These are phyloP conservation scores for Pandemis cinnamomeana DNA, from an alignment of 2,888 invertebrate species.

Conservation along the genomic window DNA sequence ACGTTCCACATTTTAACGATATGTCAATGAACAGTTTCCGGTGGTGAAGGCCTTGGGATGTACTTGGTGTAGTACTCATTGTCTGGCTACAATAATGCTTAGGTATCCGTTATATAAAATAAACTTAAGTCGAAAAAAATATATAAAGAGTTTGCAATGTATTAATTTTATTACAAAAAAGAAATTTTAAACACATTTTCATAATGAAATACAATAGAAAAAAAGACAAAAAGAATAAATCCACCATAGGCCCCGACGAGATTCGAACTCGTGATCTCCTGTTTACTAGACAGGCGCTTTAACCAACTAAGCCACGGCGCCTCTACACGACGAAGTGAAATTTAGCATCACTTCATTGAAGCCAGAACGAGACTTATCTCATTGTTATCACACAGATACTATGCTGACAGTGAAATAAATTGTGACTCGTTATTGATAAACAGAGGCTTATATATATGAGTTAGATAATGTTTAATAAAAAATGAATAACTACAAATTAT, in stretches of 20 bases:
- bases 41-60: background rate
- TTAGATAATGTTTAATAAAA: too few relatives aligned
- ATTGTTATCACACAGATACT: background rate
- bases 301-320: conserved; percentile 91
- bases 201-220: background rate
- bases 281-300: conserved; percentile 90
- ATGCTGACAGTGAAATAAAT: background rate
- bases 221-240: conserved; percentile 12
- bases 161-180: background rate
- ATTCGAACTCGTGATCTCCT: conserved; percentile 91
- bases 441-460: background rate
- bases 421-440: background rate
- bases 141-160: background rate
- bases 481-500: background rate
- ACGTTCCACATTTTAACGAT: conserved; percentile 3
- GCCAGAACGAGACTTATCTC: background rate
- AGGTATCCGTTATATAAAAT: background rate
- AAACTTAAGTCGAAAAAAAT: background rate
- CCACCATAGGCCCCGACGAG: conserved; percentile 85
- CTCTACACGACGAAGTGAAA: conserved; percentile 46
- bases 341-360: conserved; percentile 14
- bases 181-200: background rate
- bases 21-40: conserved; percentile 5
- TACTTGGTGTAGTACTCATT: background rate
- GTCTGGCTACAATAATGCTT: background rate